phyloP scores from a whole-genome alignment of 2,888 invertebrate genomes.

The Nephrotoma appendiculata region DNA sequence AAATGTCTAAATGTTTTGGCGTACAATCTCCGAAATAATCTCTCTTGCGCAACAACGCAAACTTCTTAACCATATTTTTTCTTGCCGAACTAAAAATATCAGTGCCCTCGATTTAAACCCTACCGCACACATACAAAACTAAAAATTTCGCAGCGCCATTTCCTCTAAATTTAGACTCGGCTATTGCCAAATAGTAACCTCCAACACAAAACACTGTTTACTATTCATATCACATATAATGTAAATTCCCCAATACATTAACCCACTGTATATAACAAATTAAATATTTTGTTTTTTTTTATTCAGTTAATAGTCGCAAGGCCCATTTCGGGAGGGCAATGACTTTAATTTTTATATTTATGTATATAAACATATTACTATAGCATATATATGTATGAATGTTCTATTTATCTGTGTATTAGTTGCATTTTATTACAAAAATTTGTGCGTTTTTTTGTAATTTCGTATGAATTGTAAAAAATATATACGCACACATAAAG shows the following conservation, averaged over 20 bases:
- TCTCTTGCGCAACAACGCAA: too few relatives aligned
- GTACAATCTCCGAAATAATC: too few relatives aligned
- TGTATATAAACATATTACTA: neutral
- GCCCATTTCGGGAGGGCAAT: neutral
- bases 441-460: neutral
- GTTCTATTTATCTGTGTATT: neutral
- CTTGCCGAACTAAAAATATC: too few relatives aligned
- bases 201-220: neutral
- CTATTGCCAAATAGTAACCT: neutral
- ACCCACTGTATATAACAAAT: neutral
- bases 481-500: neutral
- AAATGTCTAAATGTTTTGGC: too few relatives aligned
- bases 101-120: too few relatives aligned
- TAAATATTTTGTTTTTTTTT: neutral
- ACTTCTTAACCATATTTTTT: too few relatives aligned
- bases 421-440: neutral
- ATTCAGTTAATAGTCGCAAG: neutral
- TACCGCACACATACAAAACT: neutral
- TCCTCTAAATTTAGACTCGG: neutral
- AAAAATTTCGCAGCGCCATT: neutral
- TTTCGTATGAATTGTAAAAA: neutral
- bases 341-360: neutral
- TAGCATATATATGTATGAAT: neutral
- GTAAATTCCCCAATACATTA: neutral
- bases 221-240: neutral